Conservation (phyloP, 2,113 vertebrate species). For the Anoura caudifer region DNA sequence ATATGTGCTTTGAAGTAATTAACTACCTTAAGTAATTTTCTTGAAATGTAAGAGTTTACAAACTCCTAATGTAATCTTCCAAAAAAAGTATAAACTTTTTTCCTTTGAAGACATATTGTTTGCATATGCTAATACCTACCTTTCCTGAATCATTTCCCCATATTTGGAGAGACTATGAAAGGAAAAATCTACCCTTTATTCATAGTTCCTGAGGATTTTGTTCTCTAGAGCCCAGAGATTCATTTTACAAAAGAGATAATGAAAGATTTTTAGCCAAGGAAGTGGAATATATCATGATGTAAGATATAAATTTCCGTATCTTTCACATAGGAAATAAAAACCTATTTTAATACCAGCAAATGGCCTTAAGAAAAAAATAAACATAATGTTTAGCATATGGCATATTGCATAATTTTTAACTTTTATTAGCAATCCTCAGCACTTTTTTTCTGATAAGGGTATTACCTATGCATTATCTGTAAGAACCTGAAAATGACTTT, state of each 20-base stretch:
- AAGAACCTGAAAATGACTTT: constrained; percentile 53
- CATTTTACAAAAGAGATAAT: constrained; percentile 72
- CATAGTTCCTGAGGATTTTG: constrained; percentile 50
- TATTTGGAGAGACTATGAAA: background rate
- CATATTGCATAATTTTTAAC: constrained; percentile 40
- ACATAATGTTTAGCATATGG: constrained; percentile 12
- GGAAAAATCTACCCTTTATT: constrained; percentile 51
- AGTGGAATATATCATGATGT: constrained; percentile 60
- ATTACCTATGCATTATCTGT: constrained; percentile 43
- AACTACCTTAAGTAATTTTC: background rate
- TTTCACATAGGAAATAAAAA: constrained; percentile 53
- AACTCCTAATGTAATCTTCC: background rate
- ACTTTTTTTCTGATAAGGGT: constrained; percentile 45
- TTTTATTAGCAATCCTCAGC: constrained; percentile 47
- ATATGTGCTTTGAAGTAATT: background rate
- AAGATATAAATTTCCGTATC: constrained; percentile 70
- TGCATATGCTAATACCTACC: constrained; percentile 28
- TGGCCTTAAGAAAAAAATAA: constrained; percentile 7
- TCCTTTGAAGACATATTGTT: background rate
- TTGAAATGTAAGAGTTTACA: background rate
- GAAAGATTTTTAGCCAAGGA: constrained; percentile 64
- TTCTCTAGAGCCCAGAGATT: constrained; percentile 39
- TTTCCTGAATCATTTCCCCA: constrained; percentile 41
- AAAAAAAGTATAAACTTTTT: background rate
- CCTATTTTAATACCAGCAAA: constrained; percentile 42